Evolutionary conservation across 2,888 invertebrate genomes (phyloP).

Genomic region (Leucoma salicis): DNA sequence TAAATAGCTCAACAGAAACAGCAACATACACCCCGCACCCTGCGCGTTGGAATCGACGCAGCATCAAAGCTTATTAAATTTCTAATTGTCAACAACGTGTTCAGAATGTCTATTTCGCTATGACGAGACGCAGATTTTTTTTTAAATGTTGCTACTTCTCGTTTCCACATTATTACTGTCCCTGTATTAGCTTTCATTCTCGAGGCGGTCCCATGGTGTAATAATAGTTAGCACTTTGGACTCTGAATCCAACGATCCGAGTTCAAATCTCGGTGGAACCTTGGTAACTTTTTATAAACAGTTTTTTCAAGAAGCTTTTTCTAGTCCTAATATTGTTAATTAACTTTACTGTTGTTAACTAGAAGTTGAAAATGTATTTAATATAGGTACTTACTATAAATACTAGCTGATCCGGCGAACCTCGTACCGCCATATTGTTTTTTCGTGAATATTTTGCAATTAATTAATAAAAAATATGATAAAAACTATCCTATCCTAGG

Average conservation of each 20-base stretch:
- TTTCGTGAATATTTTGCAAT: no score
- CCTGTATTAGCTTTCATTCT: not conserved
- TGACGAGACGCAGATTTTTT: no score
- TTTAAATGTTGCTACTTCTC: not conserved
- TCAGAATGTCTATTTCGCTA: not conserved
- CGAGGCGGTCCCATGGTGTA: slow-evolving; percentile 17
- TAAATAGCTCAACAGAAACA: no score
- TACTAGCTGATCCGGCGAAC: no score
- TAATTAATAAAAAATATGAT: no score
- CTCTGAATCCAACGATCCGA: slow-evolving; percentile 91
- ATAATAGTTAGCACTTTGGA: slow-evolving; percentile 87
- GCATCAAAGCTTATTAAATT: not conserved
- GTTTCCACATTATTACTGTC: not conserved
- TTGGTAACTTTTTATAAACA: not conserved
- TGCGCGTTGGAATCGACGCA: not conserved
- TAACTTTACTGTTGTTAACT: no score
- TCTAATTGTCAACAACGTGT: not conserved
- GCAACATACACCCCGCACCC: not conserved
- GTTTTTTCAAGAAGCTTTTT: not conserved
- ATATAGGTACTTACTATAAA: no score
- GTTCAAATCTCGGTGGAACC: slow-evolving; percentile 91
- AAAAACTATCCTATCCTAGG: no score
- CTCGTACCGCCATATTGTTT: no score
- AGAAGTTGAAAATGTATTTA: no score
- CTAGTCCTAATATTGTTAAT: no score